Evolutionary conservation across 2,888 invertebrate genomes (phyloP).

Genomic region (Coronaproctus castanopsis): DNA sequence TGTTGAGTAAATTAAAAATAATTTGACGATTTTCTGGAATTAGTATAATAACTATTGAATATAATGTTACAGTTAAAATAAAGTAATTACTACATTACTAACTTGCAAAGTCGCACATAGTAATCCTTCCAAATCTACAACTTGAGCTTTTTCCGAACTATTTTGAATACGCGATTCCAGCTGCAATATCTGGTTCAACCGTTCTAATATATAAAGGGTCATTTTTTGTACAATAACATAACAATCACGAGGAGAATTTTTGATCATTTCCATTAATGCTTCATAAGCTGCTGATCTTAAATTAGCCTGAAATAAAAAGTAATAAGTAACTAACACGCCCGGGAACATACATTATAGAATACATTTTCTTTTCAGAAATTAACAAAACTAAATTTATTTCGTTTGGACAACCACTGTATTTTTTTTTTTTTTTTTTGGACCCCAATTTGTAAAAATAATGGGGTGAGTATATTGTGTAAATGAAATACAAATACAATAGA

Average conservation of each 20-base stretch:
- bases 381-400: no score
- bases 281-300: conserved; percentile 93
- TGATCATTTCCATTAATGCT: conserved; percentile 98
- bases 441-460: no score
- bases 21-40: no score
- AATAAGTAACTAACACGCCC: no score
- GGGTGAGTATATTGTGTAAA: no score
- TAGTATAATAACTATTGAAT: background rate
- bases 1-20: no score
- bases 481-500: no score
- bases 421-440: no score
- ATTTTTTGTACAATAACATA: conserved; percentile 91
- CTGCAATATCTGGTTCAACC: conserved; percentile 80
- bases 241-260: conserved; percentile 92
- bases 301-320: conserved; percentile 42
- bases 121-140: conserved; percentile 85
- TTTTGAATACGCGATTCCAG: conserved; percentile 79
- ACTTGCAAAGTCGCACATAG: conserved; percentile 81
- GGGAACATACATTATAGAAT: no score
- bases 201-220: conserved; percentile 84
- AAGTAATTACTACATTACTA: background rate
- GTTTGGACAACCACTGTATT: no score
- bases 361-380: no score
- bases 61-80: background rate
- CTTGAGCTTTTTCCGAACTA: conserved; percentile 75